These are phyloP conservation scores for Solenodon paradoxus DNA, from an alignment of 2,113 vertebrate genomes.

Conservation along the genomic window DNA sequence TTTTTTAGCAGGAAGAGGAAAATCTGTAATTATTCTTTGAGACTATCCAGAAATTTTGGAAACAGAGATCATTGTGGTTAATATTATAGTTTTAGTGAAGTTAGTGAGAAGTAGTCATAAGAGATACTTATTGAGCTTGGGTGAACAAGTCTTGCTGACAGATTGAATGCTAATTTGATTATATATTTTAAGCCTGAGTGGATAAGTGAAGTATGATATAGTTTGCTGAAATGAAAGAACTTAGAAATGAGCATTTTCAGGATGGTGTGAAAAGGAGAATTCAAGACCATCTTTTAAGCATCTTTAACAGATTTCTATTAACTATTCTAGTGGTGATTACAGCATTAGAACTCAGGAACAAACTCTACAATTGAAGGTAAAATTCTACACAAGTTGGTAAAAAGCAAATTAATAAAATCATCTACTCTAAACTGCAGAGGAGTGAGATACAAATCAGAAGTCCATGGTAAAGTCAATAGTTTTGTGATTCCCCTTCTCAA, in stretches of 20 bases:
- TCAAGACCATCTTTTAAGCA: background rate
- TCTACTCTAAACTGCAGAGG: background rate
- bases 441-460: background rate
- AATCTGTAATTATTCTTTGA: background rate
- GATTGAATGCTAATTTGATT: background rate
- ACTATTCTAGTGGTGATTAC: background rate
- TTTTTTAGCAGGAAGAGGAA: background rate
- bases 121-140: background rate
- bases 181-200: background rate
- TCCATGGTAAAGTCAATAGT: no score
- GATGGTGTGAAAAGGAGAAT: background rate
- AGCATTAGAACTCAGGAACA: background rate
- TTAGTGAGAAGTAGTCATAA: background rate
- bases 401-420: background rate
- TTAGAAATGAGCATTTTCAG: background rate
- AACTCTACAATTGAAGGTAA: background rate
- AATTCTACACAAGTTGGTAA: background rate
- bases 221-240: background rate
- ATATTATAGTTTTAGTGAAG: background rate
- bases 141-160: background rate
- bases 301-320: background rate
- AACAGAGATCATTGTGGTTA: background rate
- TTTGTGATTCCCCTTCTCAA: background rate
- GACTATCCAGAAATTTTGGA: background rate
- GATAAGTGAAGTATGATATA: background rate